A percentile compares a stretch with the other conserved stretches of the same genome.
Conservation (phyloP, 2,888 invertebrate genomes). For the Apamea sordens region DNA sequence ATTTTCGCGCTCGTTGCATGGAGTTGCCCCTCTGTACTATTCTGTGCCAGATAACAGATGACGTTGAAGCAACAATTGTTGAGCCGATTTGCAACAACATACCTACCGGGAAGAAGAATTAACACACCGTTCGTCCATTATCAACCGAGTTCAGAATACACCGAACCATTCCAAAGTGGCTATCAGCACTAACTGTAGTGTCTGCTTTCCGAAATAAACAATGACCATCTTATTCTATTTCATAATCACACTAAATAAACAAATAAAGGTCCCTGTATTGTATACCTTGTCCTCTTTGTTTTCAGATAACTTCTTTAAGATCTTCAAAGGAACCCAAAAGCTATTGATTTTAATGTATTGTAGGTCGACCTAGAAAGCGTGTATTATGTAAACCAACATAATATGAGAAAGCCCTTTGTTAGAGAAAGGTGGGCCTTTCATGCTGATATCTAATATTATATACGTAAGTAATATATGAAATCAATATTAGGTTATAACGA, state of each 20-base stretch:
- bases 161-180: not conserved
- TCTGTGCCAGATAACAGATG: not conserved
- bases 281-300: not conserved
- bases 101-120: not conserved
- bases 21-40: not conserved
- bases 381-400: constrained; percentile 26
- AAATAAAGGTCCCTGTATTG: not conserved
- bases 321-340: constrained; percentile 1
- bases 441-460: not conserved
- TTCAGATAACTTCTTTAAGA: not conserved
- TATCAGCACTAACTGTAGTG: not conserved
- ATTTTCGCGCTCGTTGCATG: not conserved
- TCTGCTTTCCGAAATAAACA: not conserved
- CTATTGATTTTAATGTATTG: constrained; percentile 5
- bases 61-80: not conserved
- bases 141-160: not conserved
- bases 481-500: not conserved
- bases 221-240: not conserved
- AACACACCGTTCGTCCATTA: not conserved
- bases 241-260: not conserved
- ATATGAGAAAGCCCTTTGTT: constrained; percentile 39
- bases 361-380: constrained; percentile 19
- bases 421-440: constrained; percentile 31
- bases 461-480: not conserved
- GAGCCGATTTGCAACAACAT: not conserved